A percentile compares a stretch with the other conserved stretches of the same genome.
Conservation (phyloP, 2,888 invertebrate genomes). For the Horisme vitalbata region DNA sequence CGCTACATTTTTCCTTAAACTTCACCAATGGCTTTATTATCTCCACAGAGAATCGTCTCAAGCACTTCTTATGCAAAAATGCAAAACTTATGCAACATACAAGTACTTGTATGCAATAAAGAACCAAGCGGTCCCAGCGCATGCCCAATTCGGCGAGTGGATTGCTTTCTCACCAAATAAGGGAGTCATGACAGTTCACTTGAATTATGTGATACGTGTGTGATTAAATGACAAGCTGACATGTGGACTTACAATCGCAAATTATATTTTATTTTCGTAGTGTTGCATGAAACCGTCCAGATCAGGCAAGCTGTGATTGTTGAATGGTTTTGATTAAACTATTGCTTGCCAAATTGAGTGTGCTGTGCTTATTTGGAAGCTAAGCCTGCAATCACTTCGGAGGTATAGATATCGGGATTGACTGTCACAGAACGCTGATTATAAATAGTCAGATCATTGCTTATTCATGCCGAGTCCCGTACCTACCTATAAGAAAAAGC, state of each 20-base stretch:
- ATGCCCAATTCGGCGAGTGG: slow-evolving; percentile 75
- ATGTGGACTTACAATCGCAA: slow-evolving; percentile 54
- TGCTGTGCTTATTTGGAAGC: slow-evolving; percentile 34
- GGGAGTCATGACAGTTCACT: slow-evolving; percentile 73
- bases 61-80: slow-evolving; percentile 44
- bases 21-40: slow-evolving; percentile 2
- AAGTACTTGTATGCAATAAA: slow-evolving; percentile 66
- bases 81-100: slow-evolving; percentile 53
- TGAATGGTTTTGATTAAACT: slow-evolving; percentile 63
- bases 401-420: no score
- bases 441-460: no score
- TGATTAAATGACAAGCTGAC: slow-evolving; percentile 75
- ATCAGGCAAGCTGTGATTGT: slow-evolving; percentile 21
- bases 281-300: slow-evolving; percentile 56
- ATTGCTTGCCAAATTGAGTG: slow-evolving; percentile 64
- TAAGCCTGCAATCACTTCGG: slow-evolving; percentile 32
- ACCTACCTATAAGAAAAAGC: no score
- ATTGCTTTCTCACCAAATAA: slow-evolving; percentile 82
- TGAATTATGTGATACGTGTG: slow-evolving; percentile 63
- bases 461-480: slow-evolving; percentile 2
- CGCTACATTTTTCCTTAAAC: slow-evolving; percentile 3
- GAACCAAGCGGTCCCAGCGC: slow-evolving; percentile 66
- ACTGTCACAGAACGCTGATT: slow-evolving; percentile 19
- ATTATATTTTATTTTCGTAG: slow-evolving; percentile 57
- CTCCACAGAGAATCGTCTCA: slow-evolving; percentile 5